A percentile compares a stretch with the other conserved stretches of the same genome.
Evolutionary conservation across 1,140 invertebrate genomes (phyloP).

Genomic region (Orchesella cincta): DNA sequence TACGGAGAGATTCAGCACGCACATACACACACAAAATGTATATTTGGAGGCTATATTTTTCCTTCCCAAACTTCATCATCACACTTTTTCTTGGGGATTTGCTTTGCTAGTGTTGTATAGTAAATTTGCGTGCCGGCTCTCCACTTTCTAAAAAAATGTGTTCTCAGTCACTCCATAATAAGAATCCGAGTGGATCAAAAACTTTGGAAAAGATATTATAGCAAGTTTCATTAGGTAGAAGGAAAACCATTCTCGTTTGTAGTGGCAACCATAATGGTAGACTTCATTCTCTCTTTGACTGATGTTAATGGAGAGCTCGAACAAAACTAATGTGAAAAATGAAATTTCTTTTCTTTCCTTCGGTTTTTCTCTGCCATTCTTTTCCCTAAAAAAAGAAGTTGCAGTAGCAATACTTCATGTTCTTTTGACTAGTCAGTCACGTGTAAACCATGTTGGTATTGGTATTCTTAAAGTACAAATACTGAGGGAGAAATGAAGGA

Average conservation of each 20-base stretch:
- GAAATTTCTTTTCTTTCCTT: background rate
- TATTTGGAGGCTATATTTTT: background rate
- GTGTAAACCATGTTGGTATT: too few relatives aligned
- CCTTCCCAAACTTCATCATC: background rate
- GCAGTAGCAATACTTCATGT: background rate
- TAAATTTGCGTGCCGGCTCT: conserved; percentile 10
- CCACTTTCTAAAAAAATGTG: too few relatives aligned
- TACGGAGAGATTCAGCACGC: too few relatives aligned
- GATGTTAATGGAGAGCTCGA: conserved; percentile 19
- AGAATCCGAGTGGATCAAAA: too few relatives aligned
- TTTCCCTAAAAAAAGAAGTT: too few relatives aligned
- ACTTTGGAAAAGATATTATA: too few relatives aligned
- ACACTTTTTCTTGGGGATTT: background rate
- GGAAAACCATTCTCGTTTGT: too few relatives aligned
- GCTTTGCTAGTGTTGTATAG: background rate
- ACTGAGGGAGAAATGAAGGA: too few relatives aligned
- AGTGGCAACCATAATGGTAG: too few relatives aligned
- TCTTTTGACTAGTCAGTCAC: background rate
- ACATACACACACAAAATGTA: too few relatives aligned
- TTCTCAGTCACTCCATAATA: too few relatives aligned
- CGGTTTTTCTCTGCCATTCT: background rate
- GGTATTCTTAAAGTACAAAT: background rate
- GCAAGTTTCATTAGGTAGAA: too few relatives aligned
- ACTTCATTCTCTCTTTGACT: background rate
- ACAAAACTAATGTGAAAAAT: conserved; percentile 21